phyloP scores from a whole-genome alignment of 2,113 vertebrate species.

The Stegastes partitus region DNA sequence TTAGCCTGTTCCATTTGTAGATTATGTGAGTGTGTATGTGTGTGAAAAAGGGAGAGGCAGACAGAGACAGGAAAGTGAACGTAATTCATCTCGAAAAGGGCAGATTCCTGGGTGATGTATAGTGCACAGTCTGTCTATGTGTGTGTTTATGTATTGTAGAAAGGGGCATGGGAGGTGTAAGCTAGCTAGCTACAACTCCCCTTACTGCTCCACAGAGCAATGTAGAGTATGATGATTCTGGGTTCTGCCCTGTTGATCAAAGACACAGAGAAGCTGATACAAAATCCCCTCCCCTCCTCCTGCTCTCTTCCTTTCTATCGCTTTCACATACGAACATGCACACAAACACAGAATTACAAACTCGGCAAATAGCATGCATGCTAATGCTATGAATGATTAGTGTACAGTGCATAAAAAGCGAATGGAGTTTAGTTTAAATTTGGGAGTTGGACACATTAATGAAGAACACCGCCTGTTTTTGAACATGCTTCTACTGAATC shows the following conservation, averaged over 20 bases:
- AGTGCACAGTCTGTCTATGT: constrained; percentile 36
- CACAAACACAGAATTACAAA: constrained; percentile 25
- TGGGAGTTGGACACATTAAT: constrained; percentile 7
- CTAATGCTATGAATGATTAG: constrained; percentile 42
- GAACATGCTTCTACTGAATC: not conserved
- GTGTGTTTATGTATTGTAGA: constrained; percentile 55
- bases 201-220: constrained; percentile 77
- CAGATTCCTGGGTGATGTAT: constrained; percentile 74
- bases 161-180: constrained; percentile 71
- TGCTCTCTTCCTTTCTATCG: constrained; percentile 1
- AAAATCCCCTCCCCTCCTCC: constrained; percentile 11
- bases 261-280: constrained; percentile 50
- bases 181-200: constrained; percentile 64
- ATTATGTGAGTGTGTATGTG: constrained; percentile 10
- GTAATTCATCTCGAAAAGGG: constrained; percentile 76
- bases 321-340: constrained; percentile 8
- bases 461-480: constrained; percentile 24
- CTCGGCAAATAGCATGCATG: constrained; percentile 51
- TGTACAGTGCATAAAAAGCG: constrained; percentile 11
- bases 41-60: constrained; percentile 51
- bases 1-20: constrained; percentile 28
- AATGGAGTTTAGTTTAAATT: constrained; percentile 28
- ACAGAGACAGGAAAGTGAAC: constrained; percentile 63
- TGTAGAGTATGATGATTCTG: constrained; percentile 80
- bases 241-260: constrained; percentile 74